phyloP scores from a whole-genome alignment of 2,888 invertebrate species.

The Troglohyphantes excavatus region DNA sequence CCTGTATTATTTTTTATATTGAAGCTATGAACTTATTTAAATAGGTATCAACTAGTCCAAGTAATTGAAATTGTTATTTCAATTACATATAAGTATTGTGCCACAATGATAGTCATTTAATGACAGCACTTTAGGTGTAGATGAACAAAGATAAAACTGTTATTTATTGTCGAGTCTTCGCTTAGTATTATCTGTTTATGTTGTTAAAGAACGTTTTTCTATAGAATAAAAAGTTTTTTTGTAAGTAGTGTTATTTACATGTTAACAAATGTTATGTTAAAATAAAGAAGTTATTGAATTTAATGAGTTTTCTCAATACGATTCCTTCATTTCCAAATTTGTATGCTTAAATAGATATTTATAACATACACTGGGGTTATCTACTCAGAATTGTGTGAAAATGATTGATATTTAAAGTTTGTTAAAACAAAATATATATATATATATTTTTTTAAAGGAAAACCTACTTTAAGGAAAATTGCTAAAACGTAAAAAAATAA shows the following conservation, averaged over 20 bases:
- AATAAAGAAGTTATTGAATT: conserved; percentile 19
- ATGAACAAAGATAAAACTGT: background rate
- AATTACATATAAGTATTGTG: conserved; percentile 3
- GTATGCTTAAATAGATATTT: too few species aligned
- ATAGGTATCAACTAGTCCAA: background rate
- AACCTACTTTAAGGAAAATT: too few species aligned
- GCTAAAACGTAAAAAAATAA: too few species aligned
- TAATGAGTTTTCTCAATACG: too few species aligned
- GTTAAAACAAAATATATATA: too few species aligned
- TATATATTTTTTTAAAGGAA: too few species aligned
- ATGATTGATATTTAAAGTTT: too few species aligned
- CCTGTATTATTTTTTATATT: conserved; percentile 1
- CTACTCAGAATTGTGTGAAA: too few species aligned
- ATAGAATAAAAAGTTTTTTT: background rate
- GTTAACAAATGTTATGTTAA: conserved; percentile 2
- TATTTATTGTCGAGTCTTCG: conserved; percentile 18
- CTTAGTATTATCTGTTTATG: conserved; percentile 5
- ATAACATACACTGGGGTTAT: too few species aligned
- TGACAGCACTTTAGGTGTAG: background rate
- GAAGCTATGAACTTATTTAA: conserved; percentile 21
- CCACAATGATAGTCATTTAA: conserved; percentile 35
- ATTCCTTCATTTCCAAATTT: too few species aligned
- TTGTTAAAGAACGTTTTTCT: conserved; percentile 12
- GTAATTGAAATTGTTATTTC: background rate
- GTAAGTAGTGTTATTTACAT: conserved; percentile 38